Conservation (phyloP, 92 coral and sea anemone genomes). For the Palythoa grandis region DNA sequence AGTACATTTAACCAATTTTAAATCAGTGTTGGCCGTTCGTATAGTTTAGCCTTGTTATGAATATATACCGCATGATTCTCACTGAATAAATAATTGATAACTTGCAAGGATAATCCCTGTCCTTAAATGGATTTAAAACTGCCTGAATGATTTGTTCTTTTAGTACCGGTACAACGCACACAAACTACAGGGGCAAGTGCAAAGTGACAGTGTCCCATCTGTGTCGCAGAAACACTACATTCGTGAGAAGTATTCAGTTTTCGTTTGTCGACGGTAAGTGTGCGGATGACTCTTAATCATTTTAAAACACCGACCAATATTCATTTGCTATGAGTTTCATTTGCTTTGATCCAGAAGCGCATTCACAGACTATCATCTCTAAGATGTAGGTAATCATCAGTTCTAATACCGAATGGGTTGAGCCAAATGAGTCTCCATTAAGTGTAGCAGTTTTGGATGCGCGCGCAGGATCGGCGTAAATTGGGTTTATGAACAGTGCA, state of each 20-base stretch:
- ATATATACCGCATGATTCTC: no score
- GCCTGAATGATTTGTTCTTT: background rate
- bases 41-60: no score
- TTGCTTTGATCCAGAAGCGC: background rate
- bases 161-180: conserved; percentile 30
- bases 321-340: background rate
- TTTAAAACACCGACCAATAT: background rate
- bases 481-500: no score
- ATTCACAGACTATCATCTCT: background rate
- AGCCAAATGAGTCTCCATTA: no score
- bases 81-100: background rate
- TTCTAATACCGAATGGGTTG: no score
- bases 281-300: background rate
- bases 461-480: no score
- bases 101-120: background rate
- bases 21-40: no score
- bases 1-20: no score
- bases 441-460: no score
- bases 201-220: conserved; percentile 23
- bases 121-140: background rate
- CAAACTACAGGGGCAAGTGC: conserved; percentile 26
- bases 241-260: conserved; percentile 13
- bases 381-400: background rate
- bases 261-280: conserved; percentile 29
- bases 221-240: conserved; percentile 14